A percentile compares a stretch with the other conserved stretches of the same genome.
phyloP scores from a whole-genome alignment of 2,113 vertebrate genomes.

The Otus sunia region DNA sequence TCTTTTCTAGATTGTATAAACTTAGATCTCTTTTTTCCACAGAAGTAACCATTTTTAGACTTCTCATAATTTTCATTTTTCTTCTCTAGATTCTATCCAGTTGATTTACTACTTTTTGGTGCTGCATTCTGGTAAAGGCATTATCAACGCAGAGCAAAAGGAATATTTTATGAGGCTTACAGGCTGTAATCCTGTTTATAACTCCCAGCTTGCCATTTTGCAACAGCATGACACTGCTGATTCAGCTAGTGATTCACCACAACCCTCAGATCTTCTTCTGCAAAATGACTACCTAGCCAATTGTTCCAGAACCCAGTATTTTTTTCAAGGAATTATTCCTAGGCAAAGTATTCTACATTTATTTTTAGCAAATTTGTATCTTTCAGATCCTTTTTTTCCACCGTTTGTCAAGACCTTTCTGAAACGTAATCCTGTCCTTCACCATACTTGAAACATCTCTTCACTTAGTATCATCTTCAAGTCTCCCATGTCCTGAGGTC shows the following conservation, averaged over 20 bases:
- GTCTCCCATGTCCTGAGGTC: background rate
- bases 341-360: background rate
- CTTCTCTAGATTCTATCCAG: background rate
- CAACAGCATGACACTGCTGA: slow-evolving; percentile 57
- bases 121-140: background rate
- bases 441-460: background rate
- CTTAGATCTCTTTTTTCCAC: background rate
- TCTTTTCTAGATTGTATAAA: background rate
- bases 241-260: slow-evolving; percentile 60
- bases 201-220: slow-evolving; percentile 49
- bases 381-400: background rate
- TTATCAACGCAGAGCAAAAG: background rate
- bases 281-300: slow-evolving; percentile 45
- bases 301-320: slow-evolving; percentile 3
- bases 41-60: background rate
- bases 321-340: background rate
- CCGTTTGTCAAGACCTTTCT: background rate
- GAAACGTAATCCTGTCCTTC: background rate
- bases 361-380: background rate
- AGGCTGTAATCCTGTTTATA: slow-evolving; percentile 37
- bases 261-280: slow-evolving; percentile 26
- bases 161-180: background rate
- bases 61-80: background rate
- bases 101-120: background rate
- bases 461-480: background rate